Conservation (phyloP, 2,888 invertebrate species). For the Troglohyphantes excavatus region DNA sequence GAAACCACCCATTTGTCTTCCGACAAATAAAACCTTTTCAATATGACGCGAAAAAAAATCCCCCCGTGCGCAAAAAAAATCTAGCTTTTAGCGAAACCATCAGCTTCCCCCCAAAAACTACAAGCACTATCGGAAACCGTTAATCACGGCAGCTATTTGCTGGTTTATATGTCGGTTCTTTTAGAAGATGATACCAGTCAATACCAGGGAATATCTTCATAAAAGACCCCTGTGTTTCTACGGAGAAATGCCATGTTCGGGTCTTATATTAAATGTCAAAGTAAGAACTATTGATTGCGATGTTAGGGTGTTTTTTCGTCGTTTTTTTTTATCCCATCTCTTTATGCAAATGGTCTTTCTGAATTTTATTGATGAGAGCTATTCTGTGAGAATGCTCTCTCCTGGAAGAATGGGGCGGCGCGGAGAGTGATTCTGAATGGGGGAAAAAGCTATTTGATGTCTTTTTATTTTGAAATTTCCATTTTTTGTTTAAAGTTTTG, state of each 20-base stretch:
- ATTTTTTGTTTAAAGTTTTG: neutral
- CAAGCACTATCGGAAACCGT: conserved; percentile 61
- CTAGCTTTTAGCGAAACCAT: conserved; percentile 57
- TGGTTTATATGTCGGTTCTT: conserved; percentile 44
- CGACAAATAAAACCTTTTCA: conserved; percentile 20
- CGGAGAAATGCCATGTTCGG: neutral
- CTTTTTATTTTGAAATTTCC: neutral
- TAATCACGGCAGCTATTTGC: conserved; percentile 56
- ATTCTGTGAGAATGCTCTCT: conserved; percentile 4
- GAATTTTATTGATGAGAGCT: conserved; percentile 26
- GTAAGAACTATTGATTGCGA: conserved; percentile 63
- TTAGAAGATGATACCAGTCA: conserved; percentile 49
- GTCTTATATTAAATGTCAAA: conserved; percentile 54
- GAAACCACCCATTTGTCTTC: conserved; percentile 11
- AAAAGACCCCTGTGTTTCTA: conserved; percentile 26
- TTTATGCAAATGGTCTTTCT: conserved; percentile 53
- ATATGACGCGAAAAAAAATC: neutral
- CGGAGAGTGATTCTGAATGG: neutral
- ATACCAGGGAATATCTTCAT: conserved; percentile 43
- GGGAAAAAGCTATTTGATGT: neutral
- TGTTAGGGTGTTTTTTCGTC: conserved; percentile 23
- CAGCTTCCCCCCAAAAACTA: conserved; percentile 25
- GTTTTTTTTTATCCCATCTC: conserved; percentile 18
- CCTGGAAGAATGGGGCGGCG: neutral
- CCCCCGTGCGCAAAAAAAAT: neutral